Percentiles rank a stretch among this genome's conserved stretches.
Conservation (phyloP, 2,888 invertebrate genomes). For the Herminia tarsipennalis region DNA sequence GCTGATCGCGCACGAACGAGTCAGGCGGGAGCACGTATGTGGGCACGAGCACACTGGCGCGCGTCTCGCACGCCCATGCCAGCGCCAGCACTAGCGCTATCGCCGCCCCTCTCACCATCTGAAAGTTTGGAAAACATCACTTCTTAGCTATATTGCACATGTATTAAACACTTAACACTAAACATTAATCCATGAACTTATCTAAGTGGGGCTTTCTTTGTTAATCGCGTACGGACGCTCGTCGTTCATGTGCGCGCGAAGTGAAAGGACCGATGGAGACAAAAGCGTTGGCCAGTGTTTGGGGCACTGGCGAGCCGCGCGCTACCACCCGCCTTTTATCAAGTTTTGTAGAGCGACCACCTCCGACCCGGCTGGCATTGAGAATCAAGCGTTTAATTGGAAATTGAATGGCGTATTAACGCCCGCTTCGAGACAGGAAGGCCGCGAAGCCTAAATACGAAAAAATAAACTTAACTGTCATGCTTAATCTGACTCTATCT, state of each 20-base stretch:
- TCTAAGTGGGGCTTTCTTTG: conserved; percentile 75
- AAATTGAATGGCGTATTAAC: conserved; percentile 81
- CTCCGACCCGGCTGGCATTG: conserved; percentile 82
- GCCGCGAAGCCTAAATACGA: conserved; percentile 75
- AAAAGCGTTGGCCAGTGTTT: conserved; percentile 75
- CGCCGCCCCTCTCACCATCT: conserved; percentile 86
- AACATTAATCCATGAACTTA: conserved; percentile 68
- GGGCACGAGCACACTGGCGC: conserved; percentile 80
- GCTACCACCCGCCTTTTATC: conserved; percentile 80
- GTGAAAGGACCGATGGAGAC: conserved; percentile 80
- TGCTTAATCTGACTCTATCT: conserved; percentile 48
- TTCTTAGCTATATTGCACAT: conserved; percentile 61
- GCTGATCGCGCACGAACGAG: conserved; percentile 82
- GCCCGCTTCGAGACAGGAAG: conserved; percentile 74
- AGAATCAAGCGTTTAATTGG: conserved; percentile 83
- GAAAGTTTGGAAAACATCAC: conserved; percentile 76
- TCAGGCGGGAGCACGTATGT: conserved; percentile 84
- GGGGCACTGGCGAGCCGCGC: conserved; percentile 77
- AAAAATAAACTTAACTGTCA: conserved; percentile 66
- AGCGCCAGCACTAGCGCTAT: conserved; percentile 79
- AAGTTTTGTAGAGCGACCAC: conserved; percentile 73
- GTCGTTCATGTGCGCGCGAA: conserved; percentile 73
- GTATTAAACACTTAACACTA: conserved; percentile 42
- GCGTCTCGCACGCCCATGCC: conserved; percentile 72
- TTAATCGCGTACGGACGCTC: conserved; percentile 62